Base-by-base conservation (phyloP, 1,140 invertebrate species). In the Acyrthosiphon pisum region DNA sequence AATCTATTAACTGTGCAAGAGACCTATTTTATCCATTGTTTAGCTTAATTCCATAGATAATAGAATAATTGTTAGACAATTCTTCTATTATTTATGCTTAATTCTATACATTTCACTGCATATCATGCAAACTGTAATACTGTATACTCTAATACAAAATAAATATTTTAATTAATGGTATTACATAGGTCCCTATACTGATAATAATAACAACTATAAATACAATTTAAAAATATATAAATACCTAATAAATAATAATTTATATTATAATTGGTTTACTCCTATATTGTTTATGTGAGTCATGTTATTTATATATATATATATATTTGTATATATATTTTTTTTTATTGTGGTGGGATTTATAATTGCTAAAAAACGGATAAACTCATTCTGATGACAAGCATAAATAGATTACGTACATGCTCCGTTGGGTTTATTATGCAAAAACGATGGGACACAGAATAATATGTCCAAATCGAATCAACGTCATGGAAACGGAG, bases 391-490 rank as follows among this genome's bases (percentile, higher is more conserved):
- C 23, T 86, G 81, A 84, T 93, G 91, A 86, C 91, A 84, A 93
- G 23, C 81, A 37, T 93, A 86, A 93, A 93, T 86, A 93, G 48
- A 93, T 93, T 93, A 56, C 35, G 81, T 84, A 84, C 81, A 93
- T n/a, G 91, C 91, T 44, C 91, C 41, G 91, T 93, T 93, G 91
- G 37, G 48, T 93, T 86, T 93, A 93, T 93, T 86, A 86, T 86
- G 81, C 81, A 86, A 93, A 86, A 93, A 50, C 91, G 81, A 93
- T 50, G 81, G 91, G 91, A 86, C 81, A 20, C 76, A 86, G 91
- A 93, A 93, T 93, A 93, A 93, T 93, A 93, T 92, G 46, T 92
- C 76, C 81, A 93, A 93, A 93, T 93, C 26, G 81, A 93, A 93
- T 93, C 91, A 93, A 83, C 48, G 91, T 93, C 91, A 86, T 93